A percentile compares a stretch with the other conserved stretches of the same genome.
phyloP scores from a whole-genome alignment of 1,140 invertebrate species.

The Phymastichus coffea region DNA sequence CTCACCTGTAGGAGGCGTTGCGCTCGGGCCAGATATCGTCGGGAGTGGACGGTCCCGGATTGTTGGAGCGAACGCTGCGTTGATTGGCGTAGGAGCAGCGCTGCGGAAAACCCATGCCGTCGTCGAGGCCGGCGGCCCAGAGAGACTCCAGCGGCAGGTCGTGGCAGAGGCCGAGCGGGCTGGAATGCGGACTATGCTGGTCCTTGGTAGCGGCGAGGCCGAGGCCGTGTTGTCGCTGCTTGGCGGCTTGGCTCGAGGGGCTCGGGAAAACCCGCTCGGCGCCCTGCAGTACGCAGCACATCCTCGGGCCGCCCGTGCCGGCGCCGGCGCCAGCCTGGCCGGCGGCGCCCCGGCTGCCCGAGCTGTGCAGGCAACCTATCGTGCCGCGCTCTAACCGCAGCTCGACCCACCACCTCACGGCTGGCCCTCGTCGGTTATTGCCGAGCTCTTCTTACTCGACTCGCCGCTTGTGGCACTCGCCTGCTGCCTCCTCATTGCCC shows the following conservation, averaged over 20 bases:
- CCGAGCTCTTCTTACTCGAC: no score
- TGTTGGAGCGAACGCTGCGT: conserved; percentile 28
- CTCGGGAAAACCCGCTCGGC: conserved; percentile 49
- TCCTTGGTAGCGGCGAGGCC: conserved; percentile 2
- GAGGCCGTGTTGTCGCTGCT: background rate
- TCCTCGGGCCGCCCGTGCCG: conserved; percentile 38
- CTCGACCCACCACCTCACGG: conserved; percentile 32
- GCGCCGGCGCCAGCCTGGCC: conserved; percentile 32
- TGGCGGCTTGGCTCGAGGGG: conserved; percentile 29
- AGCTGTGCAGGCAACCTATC: conserved; percentile 52
- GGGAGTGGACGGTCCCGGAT: background rate
- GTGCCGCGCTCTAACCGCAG: conserved; percentile 42
- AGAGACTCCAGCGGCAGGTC: conserved; percentile 48
- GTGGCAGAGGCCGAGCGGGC: conserved; percentile 33
- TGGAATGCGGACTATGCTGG: background rate
- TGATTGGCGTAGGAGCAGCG: conserved; percentile 47
- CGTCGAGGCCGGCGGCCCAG: conserved; percentile 49
- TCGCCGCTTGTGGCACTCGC: no score
- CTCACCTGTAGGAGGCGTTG: conserved; percentile 41
- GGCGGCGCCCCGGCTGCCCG: conserved; percentile 43
- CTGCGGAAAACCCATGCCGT: conserved; percentile 49
- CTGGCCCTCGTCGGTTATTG: background rate
- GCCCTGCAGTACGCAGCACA: conserved; percentile 50
- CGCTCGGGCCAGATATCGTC: conserved; percentile 45
- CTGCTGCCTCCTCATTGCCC: no score